These are phyloP conservation scores for Rhorus exstirpatorius DNA, from an alignment of 2,888 invertebrate genomes.

Conservation along the genomic window DNA sequence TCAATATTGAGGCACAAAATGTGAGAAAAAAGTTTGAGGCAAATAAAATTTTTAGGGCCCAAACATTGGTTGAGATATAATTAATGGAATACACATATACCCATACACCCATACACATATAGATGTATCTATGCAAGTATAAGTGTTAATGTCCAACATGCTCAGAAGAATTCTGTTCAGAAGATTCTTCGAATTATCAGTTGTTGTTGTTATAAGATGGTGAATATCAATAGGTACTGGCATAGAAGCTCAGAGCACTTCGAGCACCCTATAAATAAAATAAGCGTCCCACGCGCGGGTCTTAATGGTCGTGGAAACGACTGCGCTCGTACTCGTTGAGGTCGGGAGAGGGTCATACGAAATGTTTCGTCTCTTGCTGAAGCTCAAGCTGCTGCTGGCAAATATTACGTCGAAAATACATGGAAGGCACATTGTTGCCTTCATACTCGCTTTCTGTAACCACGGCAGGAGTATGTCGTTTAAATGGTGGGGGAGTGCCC, in stretches of 20 bases:
- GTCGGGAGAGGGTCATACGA: conserved; percentile 45
- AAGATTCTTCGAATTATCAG: not conserved
- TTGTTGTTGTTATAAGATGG: conserved; percentile 39
- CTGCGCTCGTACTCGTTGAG: conserved; percentile 33
- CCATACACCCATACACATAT: too few species aligned
- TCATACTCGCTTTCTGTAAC: conserved; percentile 9
- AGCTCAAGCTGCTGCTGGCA: conserved; percentile 5
- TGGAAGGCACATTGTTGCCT: conserved; percentile 29
- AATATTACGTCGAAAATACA: conserved; percentile 1
- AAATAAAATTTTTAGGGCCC: too few species aligned
- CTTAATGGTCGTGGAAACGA: conserved; percentile 62
- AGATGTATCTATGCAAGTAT: too few species aligned
- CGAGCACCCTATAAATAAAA: conserved; percentile 50
- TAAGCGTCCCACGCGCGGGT: conserved; percentile 60
- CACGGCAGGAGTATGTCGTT: conserved; percentile 13
- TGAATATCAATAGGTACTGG: too few species aligned
- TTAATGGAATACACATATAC: too few species aligned
- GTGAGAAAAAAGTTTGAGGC: too few species aligned
- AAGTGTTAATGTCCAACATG: too few species aligned
- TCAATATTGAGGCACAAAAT: too few species aligned
- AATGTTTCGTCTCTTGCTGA: conserved; percentile 22
- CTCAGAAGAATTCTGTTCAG: too few species aligned
- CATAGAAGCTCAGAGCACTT: conserved; percentile 28
- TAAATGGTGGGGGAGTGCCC: conserved; percentile 6
- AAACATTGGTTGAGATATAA: too few species aligned